Evolutionary conservation across 2,113 vertebrate genomes (phyloP).

Genomic region (Hypocryptadius cinnamomeus): DNA sequence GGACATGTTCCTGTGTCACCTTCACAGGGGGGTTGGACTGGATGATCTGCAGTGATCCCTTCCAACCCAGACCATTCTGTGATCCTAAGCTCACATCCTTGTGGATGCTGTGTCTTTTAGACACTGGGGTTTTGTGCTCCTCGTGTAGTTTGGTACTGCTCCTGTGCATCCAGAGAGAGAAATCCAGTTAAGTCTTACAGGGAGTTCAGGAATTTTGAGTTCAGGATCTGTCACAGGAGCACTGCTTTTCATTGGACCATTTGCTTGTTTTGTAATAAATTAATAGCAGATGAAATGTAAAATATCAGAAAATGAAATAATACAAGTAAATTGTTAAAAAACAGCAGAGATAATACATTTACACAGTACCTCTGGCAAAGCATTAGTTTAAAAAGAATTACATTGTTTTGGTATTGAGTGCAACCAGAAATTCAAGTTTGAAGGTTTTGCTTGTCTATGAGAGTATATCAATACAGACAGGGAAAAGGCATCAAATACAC

Average conservation of each 20-base stretch:
- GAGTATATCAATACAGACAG: not conserved
- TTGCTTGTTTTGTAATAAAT: not conserved
- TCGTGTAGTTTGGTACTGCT: fast-evolving
- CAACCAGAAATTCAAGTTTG: not conserved
- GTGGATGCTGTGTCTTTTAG: not conserved
- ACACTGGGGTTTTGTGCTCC: not conserved
- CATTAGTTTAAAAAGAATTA: not conserved
- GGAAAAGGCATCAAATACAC: not conserved
- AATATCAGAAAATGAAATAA: not conserved
- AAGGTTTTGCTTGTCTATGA: not conserved
- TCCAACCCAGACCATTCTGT: not conserved
- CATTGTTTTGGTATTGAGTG: not conserved
- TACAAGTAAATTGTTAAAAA: not conserved
- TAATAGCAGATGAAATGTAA: not conserved
- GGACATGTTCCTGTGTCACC: not conserved
- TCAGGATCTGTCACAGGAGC: not conserved
- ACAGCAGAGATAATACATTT: fast-evolving
- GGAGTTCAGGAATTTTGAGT: not conserved
- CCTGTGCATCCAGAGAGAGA: not conserved
- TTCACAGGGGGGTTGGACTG: not conserved
- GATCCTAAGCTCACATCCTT: not conserved
- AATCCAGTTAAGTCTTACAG: not conserved
- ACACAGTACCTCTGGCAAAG: not conserved
- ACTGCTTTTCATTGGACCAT: not conserved
- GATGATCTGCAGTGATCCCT: not conserved